phyloP scores from a whole-genome alignment of 2,797 vertebrate genomes.

The Pachyuromys duprasi region DNA sequence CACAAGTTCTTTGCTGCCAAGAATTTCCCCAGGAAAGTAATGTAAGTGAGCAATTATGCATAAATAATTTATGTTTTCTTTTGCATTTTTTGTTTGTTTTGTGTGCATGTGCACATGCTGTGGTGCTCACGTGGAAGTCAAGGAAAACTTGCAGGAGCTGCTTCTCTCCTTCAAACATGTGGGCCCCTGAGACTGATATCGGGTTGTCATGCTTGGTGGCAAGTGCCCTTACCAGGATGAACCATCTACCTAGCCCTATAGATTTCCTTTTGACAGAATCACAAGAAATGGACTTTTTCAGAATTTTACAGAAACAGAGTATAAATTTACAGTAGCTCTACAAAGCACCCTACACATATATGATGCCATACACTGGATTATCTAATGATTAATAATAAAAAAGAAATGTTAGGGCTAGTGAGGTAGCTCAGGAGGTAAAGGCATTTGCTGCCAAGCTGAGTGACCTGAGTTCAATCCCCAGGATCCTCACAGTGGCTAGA shows the following conservation, averaged over 20 bases:
- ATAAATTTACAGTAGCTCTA: not conserved
- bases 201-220: not conserved
- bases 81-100: not conserved
- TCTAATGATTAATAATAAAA: slow-evolving; percentile 20
- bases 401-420: not conserved
- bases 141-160: not conserved
- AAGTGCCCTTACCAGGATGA: not conserved
- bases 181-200: not conserved
- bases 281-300: slow-evolving; percentile 14
- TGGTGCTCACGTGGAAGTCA: not conserved
- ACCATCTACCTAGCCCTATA: not conserved
- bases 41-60: not conserved
- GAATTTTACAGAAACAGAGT: not conserved
- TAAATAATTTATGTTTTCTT: not conserved
- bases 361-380: not conserved
- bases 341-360: not conserved
- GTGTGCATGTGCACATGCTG: no score
- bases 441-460: not conserved
- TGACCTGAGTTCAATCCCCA: not conserved
- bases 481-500: not conserved
- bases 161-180: not conserved
- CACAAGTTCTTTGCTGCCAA: not conserved
- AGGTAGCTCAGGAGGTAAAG: not conserved
- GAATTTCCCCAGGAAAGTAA: not conserved
- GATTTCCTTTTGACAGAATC: not conserved